phyloP scores from a whole-genome alignment of 2,888 invertebrate species.

The Saturnia japonica region DNA sequence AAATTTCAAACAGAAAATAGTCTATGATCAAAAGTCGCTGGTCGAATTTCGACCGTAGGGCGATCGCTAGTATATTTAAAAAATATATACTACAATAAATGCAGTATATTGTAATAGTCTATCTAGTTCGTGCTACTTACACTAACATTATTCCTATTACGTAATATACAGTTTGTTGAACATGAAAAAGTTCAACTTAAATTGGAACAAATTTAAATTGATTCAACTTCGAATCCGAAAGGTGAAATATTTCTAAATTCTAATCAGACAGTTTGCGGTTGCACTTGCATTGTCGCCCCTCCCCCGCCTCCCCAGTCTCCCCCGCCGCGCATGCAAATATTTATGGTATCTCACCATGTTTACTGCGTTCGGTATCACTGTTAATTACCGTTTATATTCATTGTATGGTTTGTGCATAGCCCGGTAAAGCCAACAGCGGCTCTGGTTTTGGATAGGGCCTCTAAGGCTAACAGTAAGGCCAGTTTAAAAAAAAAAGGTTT shows the following conservation, averaged over 20 bases:
- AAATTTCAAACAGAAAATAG: too few relatives aligned
- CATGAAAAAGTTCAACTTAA: neutral
- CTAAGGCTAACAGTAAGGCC: too few relatives aligned
- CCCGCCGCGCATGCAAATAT: too few relatives aligned
- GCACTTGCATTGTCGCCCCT: neutral
- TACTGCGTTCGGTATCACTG: neutral
- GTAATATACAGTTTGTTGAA: neutral
- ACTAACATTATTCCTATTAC: neutral
- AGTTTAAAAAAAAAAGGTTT: too few relatives aligned
- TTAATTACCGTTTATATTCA: neutral
- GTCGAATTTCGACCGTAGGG: too few relatives aligned
- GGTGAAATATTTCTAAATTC: neutral
- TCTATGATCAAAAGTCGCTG: too few relatives aligned
- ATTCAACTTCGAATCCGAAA: neutral
- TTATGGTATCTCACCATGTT: neutral
- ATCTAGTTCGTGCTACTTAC: neutral
- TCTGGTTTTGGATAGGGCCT: too few relatives aligned
- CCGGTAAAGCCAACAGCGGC: too few relatives aligned
- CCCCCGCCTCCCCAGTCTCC: too few relatives aligned
- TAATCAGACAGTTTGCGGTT: neutral
- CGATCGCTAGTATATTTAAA: too few relatives aligned
- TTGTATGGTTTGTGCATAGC: neutral
- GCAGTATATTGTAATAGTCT: too few relatives aligned
- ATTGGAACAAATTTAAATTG: neutral
- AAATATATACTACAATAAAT: too few relatives aligned